Conservation (phyloP, 2,113 vertebrate genomes). For the Trematocara stigmaticum region DNA sequence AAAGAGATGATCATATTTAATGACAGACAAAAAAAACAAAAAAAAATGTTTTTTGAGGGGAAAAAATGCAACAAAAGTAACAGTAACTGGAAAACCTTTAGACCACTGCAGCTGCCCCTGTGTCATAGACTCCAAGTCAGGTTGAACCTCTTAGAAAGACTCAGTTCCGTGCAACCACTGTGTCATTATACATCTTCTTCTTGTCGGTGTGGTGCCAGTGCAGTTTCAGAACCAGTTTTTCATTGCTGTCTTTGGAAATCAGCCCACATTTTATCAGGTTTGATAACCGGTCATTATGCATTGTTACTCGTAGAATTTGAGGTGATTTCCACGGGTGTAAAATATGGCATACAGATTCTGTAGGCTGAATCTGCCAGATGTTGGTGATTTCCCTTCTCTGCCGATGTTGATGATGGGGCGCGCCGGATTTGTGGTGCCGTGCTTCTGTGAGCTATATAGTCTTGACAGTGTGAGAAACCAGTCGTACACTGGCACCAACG, state of each 20-base stretch:
- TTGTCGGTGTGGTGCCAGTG: neutral
- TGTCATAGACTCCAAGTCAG: neutral
- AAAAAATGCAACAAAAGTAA: neutral
- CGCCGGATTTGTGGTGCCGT: neutral
- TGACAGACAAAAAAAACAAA: neutral
- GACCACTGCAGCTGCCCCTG: neutral
- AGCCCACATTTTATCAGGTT: neutral
- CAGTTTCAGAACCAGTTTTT: neutral
- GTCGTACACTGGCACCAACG: neutral
- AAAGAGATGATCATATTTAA: neutral
- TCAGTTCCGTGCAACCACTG: neutral
- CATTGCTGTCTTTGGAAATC: neutral
- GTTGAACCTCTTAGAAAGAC: neutral
- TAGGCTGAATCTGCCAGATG: neutral
- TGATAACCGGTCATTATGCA: neutral
- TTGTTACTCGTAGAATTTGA: neutral
- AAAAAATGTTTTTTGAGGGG: fast-evolving
- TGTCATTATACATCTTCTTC: neutral
- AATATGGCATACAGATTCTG: neutral
- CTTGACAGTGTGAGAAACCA: neutral
- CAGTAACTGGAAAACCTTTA: neutral
- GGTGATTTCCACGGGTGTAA: neutral
- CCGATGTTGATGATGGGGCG: neutral
- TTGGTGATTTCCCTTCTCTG: neutral
- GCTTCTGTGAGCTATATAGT: neutral